phyloP scores from a whole-genome alignment of 2,797 vertebrate species.

The Lates japonicus region DNA sequence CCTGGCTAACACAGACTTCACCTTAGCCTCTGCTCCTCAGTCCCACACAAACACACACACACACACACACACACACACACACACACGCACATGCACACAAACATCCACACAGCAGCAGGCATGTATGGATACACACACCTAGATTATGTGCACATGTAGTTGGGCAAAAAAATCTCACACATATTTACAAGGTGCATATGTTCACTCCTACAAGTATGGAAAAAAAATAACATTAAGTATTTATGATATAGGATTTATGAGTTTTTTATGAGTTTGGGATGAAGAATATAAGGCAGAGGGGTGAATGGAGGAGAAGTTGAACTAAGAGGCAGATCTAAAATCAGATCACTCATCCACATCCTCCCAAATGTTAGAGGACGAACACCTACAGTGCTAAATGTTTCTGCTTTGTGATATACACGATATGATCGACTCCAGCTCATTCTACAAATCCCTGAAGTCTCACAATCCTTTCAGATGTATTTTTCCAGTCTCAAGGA shows the following conservation, averaged over 20 bases:
- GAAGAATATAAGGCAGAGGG: not conserved
- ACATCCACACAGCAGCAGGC: not conserved
- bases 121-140: conserved; percentile 3
- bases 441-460: conserved; percentile 32
- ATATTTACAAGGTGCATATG: conserved; percentile 28
- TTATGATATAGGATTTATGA: not conserved
- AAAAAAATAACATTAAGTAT: not conserved
- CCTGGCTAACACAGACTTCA: conserved; percentile 62
- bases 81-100: too few relatives aligned
- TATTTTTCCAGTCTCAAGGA: conserved; percentile 50
- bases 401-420: conserved; percentile 29
- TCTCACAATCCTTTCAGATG: conserved; percentile 29
- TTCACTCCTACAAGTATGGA: conserved; percentile 2
- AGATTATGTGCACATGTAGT: conserved; percentile 4
- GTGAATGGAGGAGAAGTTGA: not conserved
- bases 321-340: conserved; percentile 11
- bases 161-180: not conserved
- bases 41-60: conserved; percentile 57
- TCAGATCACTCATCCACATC: conserved; percentile 33
- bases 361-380: conserved; percentile 7
- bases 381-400: conserved; percentile 45
- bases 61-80: conserved; percentile 18
- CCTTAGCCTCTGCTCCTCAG: conserved; percentile 61
- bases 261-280: not conserved
- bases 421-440: conserved; percentile 23